phyloP scores from a whole-genome alignment of 1,140 invertebrate species.

The Hestina assimilis region DNA sequence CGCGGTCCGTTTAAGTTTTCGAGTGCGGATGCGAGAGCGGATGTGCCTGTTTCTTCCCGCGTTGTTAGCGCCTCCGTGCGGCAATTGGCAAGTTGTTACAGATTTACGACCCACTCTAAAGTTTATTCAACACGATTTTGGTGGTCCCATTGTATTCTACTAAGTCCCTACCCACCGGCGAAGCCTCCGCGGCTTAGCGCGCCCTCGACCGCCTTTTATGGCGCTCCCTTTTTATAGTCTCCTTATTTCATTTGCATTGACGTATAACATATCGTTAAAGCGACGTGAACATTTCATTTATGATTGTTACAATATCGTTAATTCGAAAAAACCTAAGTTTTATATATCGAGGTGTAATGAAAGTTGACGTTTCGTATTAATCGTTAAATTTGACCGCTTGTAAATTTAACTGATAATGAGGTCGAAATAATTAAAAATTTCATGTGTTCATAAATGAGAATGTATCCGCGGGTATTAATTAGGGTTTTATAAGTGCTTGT shows the following conservation, averaged over 20 bases:
- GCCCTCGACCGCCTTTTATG: conserved; percentile 60
- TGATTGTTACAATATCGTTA: conserved; percentile 37
- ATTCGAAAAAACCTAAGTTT: conserved; percentile 29
- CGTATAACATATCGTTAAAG: conserved; percentile 42
- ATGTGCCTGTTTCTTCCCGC: conserved; percentile 58
- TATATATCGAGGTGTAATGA: conserved; percentile 29
- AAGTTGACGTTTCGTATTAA: conserved; percentile 27
- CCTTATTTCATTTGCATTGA: conserved; percentile 64
- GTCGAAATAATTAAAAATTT: conserved; percentile 18
- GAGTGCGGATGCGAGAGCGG: conserved; percentile 73
- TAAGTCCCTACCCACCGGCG: conserved; percentile 55
- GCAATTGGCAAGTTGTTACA: conserved; percentile 74
- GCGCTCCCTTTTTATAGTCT: conserved; percentile 58
- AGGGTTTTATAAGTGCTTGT: conserved; percentile 5
- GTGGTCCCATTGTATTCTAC: conserved; percentile 73
- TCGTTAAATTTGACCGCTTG: conserved; percentile 15
- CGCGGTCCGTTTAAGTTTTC: conserved; percentile 44
- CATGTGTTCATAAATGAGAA: conserved; percentile 16
- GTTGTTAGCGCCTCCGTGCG: conserved; percentile 72
- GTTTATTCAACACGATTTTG: conserved; percentile 67
- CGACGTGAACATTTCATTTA: conserved; percentile 29
- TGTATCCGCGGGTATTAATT: conserved; percentile 18
- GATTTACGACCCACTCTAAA: conserved; percentile 74
- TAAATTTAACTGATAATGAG: conserved; percentile 14
- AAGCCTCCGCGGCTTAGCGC: conserved; percentile 43